A percentile compares a stretch with the other conserved stretches of the same genome.
phyloP scores from a whole-genome alignment of 2,888 invertebrate genomes.

The Taenaris catops region DNA sequence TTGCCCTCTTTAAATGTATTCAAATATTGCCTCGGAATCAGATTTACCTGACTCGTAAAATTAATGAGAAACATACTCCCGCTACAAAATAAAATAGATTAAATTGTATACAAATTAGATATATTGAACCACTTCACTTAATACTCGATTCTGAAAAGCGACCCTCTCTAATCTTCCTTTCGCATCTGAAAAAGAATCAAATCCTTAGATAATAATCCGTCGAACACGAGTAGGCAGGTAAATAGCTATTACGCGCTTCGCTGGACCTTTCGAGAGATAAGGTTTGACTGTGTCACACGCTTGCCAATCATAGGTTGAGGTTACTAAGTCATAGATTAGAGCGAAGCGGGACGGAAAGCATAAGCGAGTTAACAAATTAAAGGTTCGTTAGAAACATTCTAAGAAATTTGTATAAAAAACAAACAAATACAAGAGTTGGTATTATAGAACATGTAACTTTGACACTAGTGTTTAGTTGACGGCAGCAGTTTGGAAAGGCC shows the following conservation, averaged over 20 bases:
- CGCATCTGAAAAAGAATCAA: constrained; percentile 57
- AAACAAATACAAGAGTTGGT: no score
- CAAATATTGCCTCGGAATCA: no score
- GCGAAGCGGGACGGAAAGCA: background rate
- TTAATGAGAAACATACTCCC: constrained; percentile 9
- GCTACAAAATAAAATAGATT: constrained; percentile 9
- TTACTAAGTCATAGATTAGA: background rate
- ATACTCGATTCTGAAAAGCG: constrained; percentile 24
- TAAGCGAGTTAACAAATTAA: no score
- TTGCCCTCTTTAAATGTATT: no score
- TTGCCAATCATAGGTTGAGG: constrained; percentile 24
- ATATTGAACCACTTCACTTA: constrained; percentile 19
- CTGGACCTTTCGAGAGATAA: constrained; percentile 55
- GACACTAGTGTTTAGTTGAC: no score
- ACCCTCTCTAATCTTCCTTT: constrained; percentile 49
- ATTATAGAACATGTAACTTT: no score
- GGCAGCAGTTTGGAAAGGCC: no score
- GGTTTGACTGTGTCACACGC: constrained; percentile 52
- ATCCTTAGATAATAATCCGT: constrained; percentile 58
- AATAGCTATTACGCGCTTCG: constrained; percentile 76
- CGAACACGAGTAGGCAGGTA: constrained; percentile 57
- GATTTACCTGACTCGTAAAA: no score
- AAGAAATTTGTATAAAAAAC: no score
- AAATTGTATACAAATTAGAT: constrained; percentile 18
- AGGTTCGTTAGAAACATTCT: no score